Evolutionary conservation across 2,888 invertebrate species (phyloP), one percentile per base, ranked within the genome.

Genomic region (Lapara coniferarum): DNA sequence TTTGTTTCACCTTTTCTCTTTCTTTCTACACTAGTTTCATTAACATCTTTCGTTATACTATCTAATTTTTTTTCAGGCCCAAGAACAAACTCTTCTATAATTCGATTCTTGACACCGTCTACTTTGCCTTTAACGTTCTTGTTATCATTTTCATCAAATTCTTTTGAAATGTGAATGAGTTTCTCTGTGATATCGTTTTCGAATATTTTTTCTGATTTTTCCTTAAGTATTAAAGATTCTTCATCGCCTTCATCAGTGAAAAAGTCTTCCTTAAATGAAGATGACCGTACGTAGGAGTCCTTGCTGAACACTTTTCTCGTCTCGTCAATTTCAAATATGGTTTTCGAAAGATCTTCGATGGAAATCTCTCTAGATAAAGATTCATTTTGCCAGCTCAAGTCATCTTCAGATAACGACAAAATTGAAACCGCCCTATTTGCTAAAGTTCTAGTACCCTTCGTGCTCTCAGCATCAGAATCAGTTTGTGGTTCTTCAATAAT

Each of bases 341-440:
- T 88, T 81, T 94, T 94, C 7, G 94, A 94, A 19, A 95, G 86
- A 71, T 95, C 95, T 79, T 95, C 95, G 66, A 94, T 91, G 5
- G 95, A 95, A 68, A 95, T 92, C 73, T 95, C 95, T 70, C 95
- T 86, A 0, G 95, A 95, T 19, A 94, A 86, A 57, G 93, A 85
- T 69, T 95, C 93, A 19, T 94, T 95, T 68, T 94, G 94, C 86
- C 94, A 88, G 58, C 94, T 95, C 74, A 90, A 90, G 37, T 96
- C 96, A 75, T 96, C 96, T 83, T 96, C 96, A 0, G 96, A 95
- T 49, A 95, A 89, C 0, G 96, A 95, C 72, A 95, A 94, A n/a
- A 96, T 96, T 0, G 96, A 96, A n/a, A 96, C 85, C 5, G 95
- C 94, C 75, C 95, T 92, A 77, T 93, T 94, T 0, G 88, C 83